Base-by-base conservation (phyloP, 2,797 vertebrate species). In the Lerista edwardsae region DNA sequence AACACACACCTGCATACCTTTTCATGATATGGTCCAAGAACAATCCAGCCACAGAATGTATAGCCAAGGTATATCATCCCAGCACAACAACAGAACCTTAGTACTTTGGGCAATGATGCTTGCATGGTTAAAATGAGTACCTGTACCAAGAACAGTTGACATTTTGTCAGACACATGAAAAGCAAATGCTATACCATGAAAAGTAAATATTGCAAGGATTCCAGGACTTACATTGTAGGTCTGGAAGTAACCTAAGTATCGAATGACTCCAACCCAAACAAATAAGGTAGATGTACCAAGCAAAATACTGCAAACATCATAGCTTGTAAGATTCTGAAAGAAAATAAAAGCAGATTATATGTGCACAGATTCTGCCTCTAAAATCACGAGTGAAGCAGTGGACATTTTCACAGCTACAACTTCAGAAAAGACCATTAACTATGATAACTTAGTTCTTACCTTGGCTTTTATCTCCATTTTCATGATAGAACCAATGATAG, bases 381-480 rank as follows among this genome's bases (percentile, higher is more conserved):
- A 34, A 12, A 57, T n/a, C 59, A 31, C 19, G 31, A 79, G 19
- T 9, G 12, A n/a, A 12, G 3, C 6, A 31, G 39, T 57, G 34
- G 36, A 3, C 72, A 51, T 29, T 69, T 21, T 39, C 36, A 65
- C 9, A 65, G 27, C 44, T 12, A 27, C 27, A 25, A 69, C 9
- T 39, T 1, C 21, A 69, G 3, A 61, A 77, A 14, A 76, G 6
- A 27, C 10, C 65, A 44, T 19, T 25, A 61, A 6, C 19, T 1
- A 61, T 61, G 14, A 39, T 64, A 21, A 1, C 87, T 78, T 29
- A 85, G 27, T 6, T 61, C 93, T 93, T 93, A 99, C 99, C 98
- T 99, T 99, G 75, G 97, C 96, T 92, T 98, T 98, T 94, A 99
- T 99, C 96, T 99, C 98, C 97, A 99, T 99, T 94, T 99, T 99